Evolutionary conservation across 2,888 invertebrate species (phyloP).

Genomic region (Atherix ibis): DNA sequence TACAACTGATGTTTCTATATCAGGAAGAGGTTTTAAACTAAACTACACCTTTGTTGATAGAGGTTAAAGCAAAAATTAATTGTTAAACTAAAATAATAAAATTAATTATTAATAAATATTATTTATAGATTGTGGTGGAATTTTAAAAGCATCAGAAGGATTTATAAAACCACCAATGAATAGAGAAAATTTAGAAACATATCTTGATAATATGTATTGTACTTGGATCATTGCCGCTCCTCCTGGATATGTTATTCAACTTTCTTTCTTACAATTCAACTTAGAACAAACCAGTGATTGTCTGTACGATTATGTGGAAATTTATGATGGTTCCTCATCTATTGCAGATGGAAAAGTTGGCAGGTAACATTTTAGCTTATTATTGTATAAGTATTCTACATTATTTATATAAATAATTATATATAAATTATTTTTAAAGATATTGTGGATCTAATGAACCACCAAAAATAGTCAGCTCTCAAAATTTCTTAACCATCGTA

Average conservation of each 20-base stretch:
- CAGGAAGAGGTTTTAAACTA: conserved; percentile 55
- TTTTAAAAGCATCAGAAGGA: conserved; percentile 43
- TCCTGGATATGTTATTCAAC: conserved; percentile 45
- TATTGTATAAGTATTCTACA: background rate
- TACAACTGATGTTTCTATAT: conserved; percentile 38
- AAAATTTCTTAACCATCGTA: conserved; percentile 49
- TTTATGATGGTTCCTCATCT: conserved; percentile 44
- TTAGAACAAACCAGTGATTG: conserved; percentile 43
- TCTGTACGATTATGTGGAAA: conserved; percentile 49
- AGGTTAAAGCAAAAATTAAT: too few relatives aligned
- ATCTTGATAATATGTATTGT: conserved; percentile 39
- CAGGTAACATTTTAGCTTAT: background rate
- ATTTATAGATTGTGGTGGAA: conserved; percentile 52
- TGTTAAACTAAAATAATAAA: too few relatives aligned
- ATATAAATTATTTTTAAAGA: conserved; percentile 28
- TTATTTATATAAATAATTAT: too few relatives aligned
- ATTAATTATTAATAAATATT: too few relatives aligned
- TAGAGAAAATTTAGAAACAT: conserved; percentile 20
- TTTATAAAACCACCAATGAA: conserved; percentile 45
- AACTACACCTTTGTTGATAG: conserved; percentile 52
- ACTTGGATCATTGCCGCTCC: conserved; percentile 65
- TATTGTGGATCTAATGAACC: conserved; percentile 57
- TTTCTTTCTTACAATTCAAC: conserved; percentile 58
- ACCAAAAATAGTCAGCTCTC: conserved; percentile 47
- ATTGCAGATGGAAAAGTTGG: conserved; percentile 3